Base-by-base conservation (phyloP, 2,113 vertebrate genomes). In the Climacteris rufus region DNA sequence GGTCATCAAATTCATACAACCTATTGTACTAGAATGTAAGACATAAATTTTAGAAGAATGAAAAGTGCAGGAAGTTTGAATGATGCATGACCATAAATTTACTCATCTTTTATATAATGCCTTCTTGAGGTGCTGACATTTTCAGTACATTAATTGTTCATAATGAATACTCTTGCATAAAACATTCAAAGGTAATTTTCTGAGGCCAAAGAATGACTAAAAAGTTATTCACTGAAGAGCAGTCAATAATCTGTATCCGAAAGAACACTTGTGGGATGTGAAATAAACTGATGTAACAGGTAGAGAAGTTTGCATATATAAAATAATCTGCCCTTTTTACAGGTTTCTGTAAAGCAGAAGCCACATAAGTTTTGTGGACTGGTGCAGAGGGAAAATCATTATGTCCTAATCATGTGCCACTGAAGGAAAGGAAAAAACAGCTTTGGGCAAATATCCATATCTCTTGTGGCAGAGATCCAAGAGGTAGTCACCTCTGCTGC, bases 111-210 rank as follows among this genome's bases (percentile, higher is more conserved):
- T 95, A 78, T 92, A 66, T 75, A 93, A 87, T 91, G 76, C 59
- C 39, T 89, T 94, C 94, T 91, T 86, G 70, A 96, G 83, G 78
- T 97, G 68, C 76, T 96, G 95, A 93, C 24, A 37, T 97, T 97
- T 97, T 96, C 89, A 87, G 97, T 93, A 90, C 87, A 75, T 96
- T 97, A 97, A 92, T 97, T 97, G 96, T 96, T 97, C 92, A 74
- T 97, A 96, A 97, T 97, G 95, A 97, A 94, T 95, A 93, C 56
- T 94, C 45, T 97, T 96, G 83, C 92, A 76, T 78, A 91, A 97
- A 97, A 94, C 93, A 92, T 96, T 97, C 94, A 94, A 79, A 72
- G 91, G 77, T 97, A 95, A 66, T 96, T 96, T 97, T 97, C 92
- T 94, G 95, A 97, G 96, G 96, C 95, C 86, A 83, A 94, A 96